A percentile compares a stretch with the other conserved stretches of the same genome.
Evolutionary conservation across 2,888 invertebrate species (phyloP).

Genomic region (Smittia aterrima): DNA sequence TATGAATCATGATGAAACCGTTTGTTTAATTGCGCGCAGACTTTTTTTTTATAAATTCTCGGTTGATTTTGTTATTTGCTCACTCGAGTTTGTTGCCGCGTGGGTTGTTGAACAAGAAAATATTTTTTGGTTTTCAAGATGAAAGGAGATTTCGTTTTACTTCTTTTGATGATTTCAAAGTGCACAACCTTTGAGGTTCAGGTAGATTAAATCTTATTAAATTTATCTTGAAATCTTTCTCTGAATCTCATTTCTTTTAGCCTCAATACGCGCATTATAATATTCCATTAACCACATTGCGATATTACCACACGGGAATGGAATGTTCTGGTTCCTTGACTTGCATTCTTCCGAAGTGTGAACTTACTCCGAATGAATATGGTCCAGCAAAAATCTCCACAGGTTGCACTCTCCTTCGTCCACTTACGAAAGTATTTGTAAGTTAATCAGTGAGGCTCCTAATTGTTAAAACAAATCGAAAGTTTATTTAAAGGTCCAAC

Average conservation of each 20-base stretch:
- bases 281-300: too few species aligned
- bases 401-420: background rate
- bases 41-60: too few species aligned
- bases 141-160: background rate
- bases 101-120: background rate
- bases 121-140: background rate
- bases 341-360: background rate
- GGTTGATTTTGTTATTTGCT: too few species aligned
- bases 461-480: background rate
- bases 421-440: background rate
- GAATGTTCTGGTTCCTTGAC: background rate
- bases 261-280: too few species aligned
- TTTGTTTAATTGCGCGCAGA: too few species aligned
- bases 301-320: background rate
- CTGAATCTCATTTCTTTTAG: too few species aligned
- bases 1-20: too few species aligned
- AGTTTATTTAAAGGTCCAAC: slow-evolving; percentile 4
- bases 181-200: too few species aligned
- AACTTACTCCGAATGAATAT: background rate
- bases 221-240: too few species aligned
- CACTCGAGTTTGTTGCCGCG: too few species aligned
- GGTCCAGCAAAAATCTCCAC: background rate
- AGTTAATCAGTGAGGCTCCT: background rate
- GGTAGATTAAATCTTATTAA: too few species aligned
- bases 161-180: background rate